Percentiles rank a stretch among this genome's conserved stretches.
These are phyloP conservation scores for Palythoa grandis DNA, from an alignment of 92 coral and sea anemone genomes.

Conservation along the genomic window DNA sequence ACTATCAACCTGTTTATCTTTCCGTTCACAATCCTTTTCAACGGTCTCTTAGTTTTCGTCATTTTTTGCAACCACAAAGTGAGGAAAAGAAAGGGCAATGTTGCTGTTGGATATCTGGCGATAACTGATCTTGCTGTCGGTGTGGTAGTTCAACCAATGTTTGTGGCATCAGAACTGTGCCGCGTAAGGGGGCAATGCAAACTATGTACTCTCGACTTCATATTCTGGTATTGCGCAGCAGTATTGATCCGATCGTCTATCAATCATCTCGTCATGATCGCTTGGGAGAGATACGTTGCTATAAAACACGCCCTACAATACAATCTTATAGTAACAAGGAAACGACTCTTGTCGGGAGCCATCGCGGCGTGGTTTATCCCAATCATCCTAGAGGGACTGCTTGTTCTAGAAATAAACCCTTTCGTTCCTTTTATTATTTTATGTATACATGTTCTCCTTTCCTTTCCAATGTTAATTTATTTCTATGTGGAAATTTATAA, in stretches of 20 bases:
- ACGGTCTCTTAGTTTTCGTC: not conserved
- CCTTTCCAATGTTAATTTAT: not conserved
- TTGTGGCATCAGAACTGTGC: not conserved
- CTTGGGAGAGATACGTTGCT: not conserved
- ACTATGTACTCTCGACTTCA: not conserved
- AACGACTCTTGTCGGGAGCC: not conserved
- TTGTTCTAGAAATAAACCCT: not conserved
- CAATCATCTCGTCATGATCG: not conserved
- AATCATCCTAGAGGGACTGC: not conserved
- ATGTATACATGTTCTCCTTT: not conserved
- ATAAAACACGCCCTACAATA: not conserved
- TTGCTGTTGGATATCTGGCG: not conserved
- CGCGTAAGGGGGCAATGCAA: not conserved
- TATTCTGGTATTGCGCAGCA: not conserved
- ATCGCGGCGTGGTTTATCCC: not conserved
- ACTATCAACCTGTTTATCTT: not conserved
- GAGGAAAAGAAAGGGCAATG: not conserved
- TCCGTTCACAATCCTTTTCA: not conserved
- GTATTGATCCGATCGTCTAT: not conserved
- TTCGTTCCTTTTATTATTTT: not conserved
- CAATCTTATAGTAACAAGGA: not conserved
- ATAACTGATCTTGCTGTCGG: not conserved
- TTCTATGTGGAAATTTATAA: not conserved
- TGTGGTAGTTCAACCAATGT: not conserved
- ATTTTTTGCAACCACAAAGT: not conserved